Evolutionary conservation across 1,140 invertebrate genomes (phyloP).

Genomic region (Ips nitidus): DNA sequence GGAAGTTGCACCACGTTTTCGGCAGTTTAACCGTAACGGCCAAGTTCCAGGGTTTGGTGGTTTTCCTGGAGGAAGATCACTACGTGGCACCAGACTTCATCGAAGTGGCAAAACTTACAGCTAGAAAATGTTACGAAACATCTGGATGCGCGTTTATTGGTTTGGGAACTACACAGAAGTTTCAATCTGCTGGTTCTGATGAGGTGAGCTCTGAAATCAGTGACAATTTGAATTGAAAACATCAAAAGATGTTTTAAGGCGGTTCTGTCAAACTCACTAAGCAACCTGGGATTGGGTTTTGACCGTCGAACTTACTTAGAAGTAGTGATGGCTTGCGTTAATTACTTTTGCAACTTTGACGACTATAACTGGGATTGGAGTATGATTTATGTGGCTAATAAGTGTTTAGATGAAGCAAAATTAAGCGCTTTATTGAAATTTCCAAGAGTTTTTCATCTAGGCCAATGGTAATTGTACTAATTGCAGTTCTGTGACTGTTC

Average conservation of each 20-base stretch:
- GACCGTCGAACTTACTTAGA: no score
- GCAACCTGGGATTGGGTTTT: no score
- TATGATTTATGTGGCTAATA: no score
- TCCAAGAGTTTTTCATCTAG: no score
- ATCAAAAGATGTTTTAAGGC: background rate
- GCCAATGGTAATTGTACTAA: no score
- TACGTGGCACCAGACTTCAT: slow-evolving; percentile 96
- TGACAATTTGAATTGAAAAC: background rate
- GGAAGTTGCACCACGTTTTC: slow-evolving; percentile 90
- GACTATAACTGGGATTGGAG: no score
- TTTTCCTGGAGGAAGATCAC: slow-evolving; percentile 97
- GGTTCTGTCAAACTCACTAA: no score
- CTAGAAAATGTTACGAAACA: slow-evolving; percentile 46
- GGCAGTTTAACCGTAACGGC: slow-evolving; percentile 72
- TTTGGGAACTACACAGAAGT: background rate
- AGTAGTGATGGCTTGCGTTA: no score
- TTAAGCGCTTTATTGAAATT: no score
- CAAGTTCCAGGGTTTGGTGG: slow-evolving; percentile 74
- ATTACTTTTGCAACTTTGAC: no score
- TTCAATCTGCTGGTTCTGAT: background rate
- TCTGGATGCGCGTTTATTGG: background rate
- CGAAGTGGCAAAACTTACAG: slow-evolving; percentile 79
- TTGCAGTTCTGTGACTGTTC: no score
- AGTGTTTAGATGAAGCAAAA: no score
- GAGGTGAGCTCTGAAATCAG: background rate